These are phyloP conservation scores for Fragum fragum DNA, from an alignment of 2,888 invertebrate genomes.

Conservation along the genomic window DNA sequence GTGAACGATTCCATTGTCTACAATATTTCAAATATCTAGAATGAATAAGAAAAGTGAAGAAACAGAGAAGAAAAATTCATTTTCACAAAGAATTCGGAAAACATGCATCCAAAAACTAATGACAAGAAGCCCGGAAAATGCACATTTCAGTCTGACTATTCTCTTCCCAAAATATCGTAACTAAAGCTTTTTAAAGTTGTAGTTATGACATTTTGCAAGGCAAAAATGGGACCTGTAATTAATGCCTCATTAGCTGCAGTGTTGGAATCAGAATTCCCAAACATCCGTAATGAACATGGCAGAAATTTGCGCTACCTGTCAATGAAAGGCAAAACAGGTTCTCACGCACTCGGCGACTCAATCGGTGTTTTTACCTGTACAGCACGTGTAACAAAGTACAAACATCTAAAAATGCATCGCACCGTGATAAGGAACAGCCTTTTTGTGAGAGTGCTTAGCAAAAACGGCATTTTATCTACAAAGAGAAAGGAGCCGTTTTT, in stretches of 20 bases:
- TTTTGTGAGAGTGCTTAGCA: constrained; percentile 9
- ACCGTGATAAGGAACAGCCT: constrained; percentile 17
- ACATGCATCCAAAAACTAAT: background rate
- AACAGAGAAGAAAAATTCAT: too few relatives aligned
- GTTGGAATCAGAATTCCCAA: background rate
- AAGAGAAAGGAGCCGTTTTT: background rate
- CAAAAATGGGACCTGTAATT: background rate
- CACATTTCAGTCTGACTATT: background rate
- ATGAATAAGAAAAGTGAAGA: too few relatives aligned
- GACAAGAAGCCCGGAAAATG: background rate
- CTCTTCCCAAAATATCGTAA: too few relatives aligned
- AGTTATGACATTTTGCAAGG: too few relatives aligned
- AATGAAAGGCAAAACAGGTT: constrained; percentile 12
- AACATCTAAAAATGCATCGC: constrained; percentile 16
- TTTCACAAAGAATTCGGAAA: background rate
- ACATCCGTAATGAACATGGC: constrained; percentile 9
- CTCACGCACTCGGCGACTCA: constrained; percentile 30
- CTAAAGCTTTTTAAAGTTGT: too few relatives aligned
- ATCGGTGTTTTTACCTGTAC: background rate
- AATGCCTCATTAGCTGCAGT: background rate
- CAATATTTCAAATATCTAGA: too few relatives aligned
- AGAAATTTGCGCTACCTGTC: constrained; percentile 9
- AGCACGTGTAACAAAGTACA: constrained; percentile 15
- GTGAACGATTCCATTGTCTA: too few relatives aligned
- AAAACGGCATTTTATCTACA: background rate